Evolutionary conservation across 2,113 vertebrate species (phyloP).

Genomic region (Chloroceryle aenea): DNA sequence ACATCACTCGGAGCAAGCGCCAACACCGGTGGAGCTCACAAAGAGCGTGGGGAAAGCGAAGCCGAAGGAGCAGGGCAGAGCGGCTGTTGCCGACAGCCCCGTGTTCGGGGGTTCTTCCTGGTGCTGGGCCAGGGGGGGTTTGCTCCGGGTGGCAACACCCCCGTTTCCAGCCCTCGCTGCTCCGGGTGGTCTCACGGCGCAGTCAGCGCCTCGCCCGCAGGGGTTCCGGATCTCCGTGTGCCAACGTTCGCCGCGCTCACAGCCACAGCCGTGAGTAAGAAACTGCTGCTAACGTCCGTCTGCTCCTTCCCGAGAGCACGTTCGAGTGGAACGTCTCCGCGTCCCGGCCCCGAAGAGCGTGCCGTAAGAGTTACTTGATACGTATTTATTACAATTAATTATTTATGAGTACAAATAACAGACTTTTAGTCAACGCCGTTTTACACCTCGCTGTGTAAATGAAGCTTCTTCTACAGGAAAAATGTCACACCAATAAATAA

Average conservation of each 20-base stretch:
- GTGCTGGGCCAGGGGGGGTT: rapidly evolving
- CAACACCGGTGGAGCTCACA: neutral
- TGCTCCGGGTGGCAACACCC: neutral
- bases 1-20: neutral
- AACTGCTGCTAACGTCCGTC: conserved; percentile 80
- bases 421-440: conserved; percentile 80
- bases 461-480: conserved; percentile 81
- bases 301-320: conserved; percentile 62
- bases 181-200: neutral
- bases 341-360: conserved; percentile 79
- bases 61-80: neutral
- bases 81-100: rapidly evolving
- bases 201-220: neutral
- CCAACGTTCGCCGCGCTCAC: conserved; percentile 36
- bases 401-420: conserved; percentile 98
- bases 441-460: conserved; percentile 86
- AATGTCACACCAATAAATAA: conserved; percentile 84
- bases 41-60: neutral
- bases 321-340: conserved; percentile 66
- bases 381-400: conserved; percentile 98
- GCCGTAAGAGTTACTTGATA: conserved; percentile 91
- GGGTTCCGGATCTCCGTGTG: neutral
- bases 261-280: conserved; percentile 33
- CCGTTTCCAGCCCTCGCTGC: rapidly evolving
- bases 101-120: neutral